A percentile compares a stretch with the other conserved stretches of the same genome.
phyloP scores from a whole-genome alignment of 2,797 vertebrate genomes.

The Aldrovandia affinis region DNA sequence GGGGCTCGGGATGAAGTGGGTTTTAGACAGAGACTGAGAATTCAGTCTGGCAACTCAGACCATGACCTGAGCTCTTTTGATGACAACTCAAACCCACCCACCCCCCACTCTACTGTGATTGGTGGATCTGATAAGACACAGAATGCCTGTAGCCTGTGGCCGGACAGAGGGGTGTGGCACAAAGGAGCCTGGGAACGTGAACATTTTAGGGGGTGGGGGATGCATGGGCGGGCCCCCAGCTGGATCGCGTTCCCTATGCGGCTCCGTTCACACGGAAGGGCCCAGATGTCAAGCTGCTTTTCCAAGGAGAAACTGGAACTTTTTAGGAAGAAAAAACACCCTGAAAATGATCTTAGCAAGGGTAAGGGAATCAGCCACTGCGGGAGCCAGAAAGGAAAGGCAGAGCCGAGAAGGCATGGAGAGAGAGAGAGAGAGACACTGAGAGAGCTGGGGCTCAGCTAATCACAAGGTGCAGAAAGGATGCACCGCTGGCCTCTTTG shows the following conservation, averaged over 20 bases:
- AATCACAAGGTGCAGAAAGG: background rate
- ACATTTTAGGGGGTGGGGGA: background rate
- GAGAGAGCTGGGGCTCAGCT: background rate
- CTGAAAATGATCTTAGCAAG: conserved; percentile 38
- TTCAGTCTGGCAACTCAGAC: background rate
- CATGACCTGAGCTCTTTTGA: background rate
- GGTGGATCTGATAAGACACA: background rate
- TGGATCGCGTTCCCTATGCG: background rate
- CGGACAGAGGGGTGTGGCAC: background rate
- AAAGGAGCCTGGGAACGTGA: background rate
- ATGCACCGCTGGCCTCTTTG: background rate
- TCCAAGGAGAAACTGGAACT: conserved; percentile 27
- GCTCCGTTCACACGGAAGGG: background rate
- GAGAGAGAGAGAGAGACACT: background rate
- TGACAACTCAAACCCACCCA: background rate
- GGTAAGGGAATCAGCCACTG: conserved; percentile 24
- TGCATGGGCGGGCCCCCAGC: background rate
- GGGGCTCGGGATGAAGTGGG: background rate
- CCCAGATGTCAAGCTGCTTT: conserved; percentile 23
- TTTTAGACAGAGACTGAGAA: background rate
- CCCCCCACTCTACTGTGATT: background rate
- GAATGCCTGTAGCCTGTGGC: background rate
- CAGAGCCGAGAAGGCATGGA: background rate
- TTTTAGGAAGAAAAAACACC: conserved; percentile 44
- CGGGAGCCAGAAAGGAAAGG: background rate